Base-by-base conservation (phyloP, 2,113 vertebrate genomes). In the Marmota flaviventris region DNA sequence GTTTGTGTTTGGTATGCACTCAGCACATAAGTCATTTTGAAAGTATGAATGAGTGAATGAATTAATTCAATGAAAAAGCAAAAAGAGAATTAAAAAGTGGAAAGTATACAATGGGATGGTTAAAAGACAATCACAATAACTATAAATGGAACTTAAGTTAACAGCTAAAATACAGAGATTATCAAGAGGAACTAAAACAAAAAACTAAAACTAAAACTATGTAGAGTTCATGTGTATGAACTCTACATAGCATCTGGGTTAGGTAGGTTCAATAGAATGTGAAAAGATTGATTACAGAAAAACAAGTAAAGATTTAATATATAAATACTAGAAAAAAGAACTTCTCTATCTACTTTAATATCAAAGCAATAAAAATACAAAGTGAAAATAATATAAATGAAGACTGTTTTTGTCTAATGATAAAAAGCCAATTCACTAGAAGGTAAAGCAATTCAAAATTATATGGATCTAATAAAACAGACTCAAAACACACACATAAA, bases 101-200 rank as follows among this genome's bases (percentile, higher is more conserved):
- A 78, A n/a, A 81, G 5, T 10, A 32, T 56, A 79, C 76, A 67
- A 72, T 78, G 13, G 84, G 76, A 48, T 45, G 11, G 5, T 29
- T 79, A 90, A 63, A 92, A 90, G 87, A 8, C 5, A 53, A 63
- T 67, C 79, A 86, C 25, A 76, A 27, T 84, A 87, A 84, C 32
- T 56, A 85, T 69, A 89, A 97, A 65, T 42, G 22, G 42, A 53
- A 83, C 12, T 86, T 58, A 84, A 88, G 89, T 37, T 53, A 93
- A 37, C 4, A 58, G 11, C 29, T 63, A 94, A 95, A 72, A 77
- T 73, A 63, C 1, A 89, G 51, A 89, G 63, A 45, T 92, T 53
- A 12, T 69, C 29, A 73, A 93, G 91, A 85, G 48, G 16, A 86
- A 70, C 24, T 58, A 83, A 89, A 48, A 69, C 27, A 34, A 45